A percentile compares a stretch with the other conserved stretches of the same genome.
These are phyloP conservation scores for Portunus trituberculatus DNA, from an alignment of 1,140 invertebrate genomes.

Conservation along the genomic window DNA sequence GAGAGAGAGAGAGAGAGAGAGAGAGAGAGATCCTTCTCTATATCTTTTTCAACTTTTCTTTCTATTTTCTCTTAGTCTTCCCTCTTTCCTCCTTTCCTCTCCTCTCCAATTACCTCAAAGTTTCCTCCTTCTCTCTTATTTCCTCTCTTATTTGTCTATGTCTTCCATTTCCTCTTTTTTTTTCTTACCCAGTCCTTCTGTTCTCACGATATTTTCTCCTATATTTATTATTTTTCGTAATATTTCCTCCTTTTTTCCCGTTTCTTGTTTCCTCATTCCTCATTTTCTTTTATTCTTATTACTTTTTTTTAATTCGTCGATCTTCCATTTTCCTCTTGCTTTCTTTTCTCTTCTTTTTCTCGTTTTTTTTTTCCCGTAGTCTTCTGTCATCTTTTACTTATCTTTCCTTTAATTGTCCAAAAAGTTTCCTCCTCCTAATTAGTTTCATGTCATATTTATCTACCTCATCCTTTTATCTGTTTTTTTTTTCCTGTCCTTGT, in stretches of 20 bases:
- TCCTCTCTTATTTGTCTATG: neutral
- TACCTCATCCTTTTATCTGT: neutral
- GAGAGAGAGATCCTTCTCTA: neutral
- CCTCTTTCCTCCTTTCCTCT: neutral
- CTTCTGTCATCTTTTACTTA: neutral
- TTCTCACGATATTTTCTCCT: no score
- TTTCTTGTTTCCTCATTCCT: no score
- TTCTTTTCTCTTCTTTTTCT: no score
- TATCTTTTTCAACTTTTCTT: no score
- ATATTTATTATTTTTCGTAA: neutral
- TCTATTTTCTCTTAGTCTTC: neutral
- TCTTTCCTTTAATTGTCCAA: no score
- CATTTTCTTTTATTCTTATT: neutral
- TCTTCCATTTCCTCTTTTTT: neutral
- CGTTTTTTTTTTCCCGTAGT: neutral
- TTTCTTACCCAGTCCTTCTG: no score
- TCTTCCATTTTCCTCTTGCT: no score
- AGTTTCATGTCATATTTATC: neutral
- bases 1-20: conserved; percentile 1
- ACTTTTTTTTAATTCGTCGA: neutral
- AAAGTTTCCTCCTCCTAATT: no score
- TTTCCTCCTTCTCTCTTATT: no score
- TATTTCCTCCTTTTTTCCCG: neutral
- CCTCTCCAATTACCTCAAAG: no score
- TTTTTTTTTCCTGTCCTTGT: no score